phyloP scores from a whole-genome alignment of 2,797 vertebrate species.

The Catharus ustulatus region DNA sequence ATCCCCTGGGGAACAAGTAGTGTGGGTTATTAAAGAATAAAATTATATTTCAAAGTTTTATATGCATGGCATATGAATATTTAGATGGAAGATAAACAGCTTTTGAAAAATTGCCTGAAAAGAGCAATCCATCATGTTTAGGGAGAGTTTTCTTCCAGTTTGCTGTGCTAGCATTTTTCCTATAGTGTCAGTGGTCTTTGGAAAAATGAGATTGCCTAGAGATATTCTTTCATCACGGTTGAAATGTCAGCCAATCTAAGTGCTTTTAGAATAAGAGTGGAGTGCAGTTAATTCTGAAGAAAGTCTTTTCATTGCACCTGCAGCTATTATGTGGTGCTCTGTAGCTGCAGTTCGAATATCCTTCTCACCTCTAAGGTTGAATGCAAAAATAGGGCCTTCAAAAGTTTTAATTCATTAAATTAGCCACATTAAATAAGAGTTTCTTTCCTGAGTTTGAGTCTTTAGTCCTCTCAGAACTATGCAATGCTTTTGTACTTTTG shows the following conservation, averaged over 20 bases:
- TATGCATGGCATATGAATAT: background rate
- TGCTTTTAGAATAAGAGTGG: background rate
- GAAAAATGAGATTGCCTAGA: background rate
- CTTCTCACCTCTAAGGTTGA: background rate
- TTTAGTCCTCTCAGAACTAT: background rate
- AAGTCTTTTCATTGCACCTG: background rate
- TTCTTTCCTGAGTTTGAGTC: background rate
- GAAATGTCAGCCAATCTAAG: background rate
- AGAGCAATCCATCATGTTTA: background rate
- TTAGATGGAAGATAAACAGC: background rate
- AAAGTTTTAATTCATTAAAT: background rate
- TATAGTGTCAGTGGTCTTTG: background rate
- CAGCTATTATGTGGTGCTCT: background rate
- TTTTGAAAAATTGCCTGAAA: background rate
- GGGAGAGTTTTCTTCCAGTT: background rate
- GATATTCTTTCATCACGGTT: background rate
- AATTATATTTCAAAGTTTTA: slow-evolving; percentile 17
- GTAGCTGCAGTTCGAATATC: background rate
- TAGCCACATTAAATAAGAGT: background rate
- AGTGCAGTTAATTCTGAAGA: background rate
- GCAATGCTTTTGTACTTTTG: background rate
- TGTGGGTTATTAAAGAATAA: background rate
- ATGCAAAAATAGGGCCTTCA: background rate
- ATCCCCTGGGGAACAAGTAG: background rate
- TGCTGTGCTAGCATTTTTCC: background rate